These are phyloP conservation scores for Lepilemur septentrionalis DNA, from an alignment of 2,797 vertebrate genomes.

Conservation along the genomic window DNA sequence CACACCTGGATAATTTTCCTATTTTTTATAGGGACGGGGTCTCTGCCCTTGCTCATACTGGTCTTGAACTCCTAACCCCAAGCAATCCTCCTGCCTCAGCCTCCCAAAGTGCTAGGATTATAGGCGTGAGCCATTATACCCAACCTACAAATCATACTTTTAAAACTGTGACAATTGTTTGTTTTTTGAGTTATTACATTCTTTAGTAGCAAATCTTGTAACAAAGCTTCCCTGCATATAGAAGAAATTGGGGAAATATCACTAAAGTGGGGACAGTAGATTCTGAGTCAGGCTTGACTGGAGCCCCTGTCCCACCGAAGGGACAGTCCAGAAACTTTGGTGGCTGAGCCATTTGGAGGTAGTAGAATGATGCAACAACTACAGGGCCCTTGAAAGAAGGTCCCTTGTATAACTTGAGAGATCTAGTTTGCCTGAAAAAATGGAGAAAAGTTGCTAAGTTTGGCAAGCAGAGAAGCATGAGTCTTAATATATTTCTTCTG, in stretches of 20 bases:
- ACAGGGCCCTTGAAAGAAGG: not conserved
- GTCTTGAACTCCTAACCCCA: not conserved
- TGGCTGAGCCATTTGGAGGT: not conserved
- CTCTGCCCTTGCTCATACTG: not conserved
- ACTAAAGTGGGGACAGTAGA: not conserved
- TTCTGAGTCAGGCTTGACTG: not conserved
- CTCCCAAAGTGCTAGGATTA: not conserved
- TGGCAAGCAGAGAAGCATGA: not conserved
- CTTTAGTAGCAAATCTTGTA: not conserved
- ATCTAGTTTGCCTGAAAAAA: not conserved
- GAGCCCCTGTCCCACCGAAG: not conserved
- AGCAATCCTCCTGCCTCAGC: not conserved
- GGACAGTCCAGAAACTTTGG: not conserved
- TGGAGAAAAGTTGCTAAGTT: not conserved
- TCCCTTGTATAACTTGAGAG: not conserved
- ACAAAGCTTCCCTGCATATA: not conserved
- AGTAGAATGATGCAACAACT: not conserved
- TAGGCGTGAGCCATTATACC: not conserved
- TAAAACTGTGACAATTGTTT: not conserved
- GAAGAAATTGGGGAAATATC: not conserved
- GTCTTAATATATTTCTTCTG: not conserved
- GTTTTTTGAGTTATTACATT: not conserved
- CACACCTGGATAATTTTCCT: not conserved
- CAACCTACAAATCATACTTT: not conserved
- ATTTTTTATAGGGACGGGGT: not conserved